phyloP scores from a whole-genome alignment of 2,888 invertebrate genomes.

The Atethmia centrago region DNA sequence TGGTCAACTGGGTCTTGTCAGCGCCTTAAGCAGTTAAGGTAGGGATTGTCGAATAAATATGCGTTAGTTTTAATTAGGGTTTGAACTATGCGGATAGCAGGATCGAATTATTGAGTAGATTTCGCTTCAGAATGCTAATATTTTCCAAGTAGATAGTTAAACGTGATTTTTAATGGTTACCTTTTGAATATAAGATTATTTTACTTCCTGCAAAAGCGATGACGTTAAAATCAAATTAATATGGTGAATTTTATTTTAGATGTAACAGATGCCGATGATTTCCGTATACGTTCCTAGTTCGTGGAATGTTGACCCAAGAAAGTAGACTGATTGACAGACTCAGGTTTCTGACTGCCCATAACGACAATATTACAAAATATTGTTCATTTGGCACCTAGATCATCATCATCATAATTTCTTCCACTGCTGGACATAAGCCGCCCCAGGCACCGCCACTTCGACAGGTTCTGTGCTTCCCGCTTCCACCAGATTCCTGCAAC shows the following conservation, averaged over 20 bases:
- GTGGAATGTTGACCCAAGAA: not conserved
- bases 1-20: too few species aligned
- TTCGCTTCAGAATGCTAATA: not conserved
- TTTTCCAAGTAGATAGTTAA: not conserved
- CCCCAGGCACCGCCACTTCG: too few species aligned
- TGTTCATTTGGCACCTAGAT: too few species aligned
- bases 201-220: not conserved
- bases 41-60: conserved; percentile 32
- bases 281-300: not conserved
- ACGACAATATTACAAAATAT: too few species aligned
- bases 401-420: too few species aligned
- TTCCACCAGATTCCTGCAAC: too few species aligned
- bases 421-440: too few species aligned
- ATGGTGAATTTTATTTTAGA: not conserved
- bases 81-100: not conserved
- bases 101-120: not conserved
- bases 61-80: conserved; percentile 38
- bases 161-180: not conserved
- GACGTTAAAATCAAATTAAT: not conserved
- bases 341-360: too few species aligned
- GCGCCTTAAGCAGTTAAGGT: conserved; percentile 32
- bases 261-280: not conserved
- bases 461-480: too few species aligned
- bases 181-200: not conserved
- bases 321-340: not conserved